Percentiles rank a stretch among this genome's conserved stretches.
Evolutionary conservation across 2,888 invertebrate genomes (phyloP).

Genomic region (Suillia variegata): DNA sequence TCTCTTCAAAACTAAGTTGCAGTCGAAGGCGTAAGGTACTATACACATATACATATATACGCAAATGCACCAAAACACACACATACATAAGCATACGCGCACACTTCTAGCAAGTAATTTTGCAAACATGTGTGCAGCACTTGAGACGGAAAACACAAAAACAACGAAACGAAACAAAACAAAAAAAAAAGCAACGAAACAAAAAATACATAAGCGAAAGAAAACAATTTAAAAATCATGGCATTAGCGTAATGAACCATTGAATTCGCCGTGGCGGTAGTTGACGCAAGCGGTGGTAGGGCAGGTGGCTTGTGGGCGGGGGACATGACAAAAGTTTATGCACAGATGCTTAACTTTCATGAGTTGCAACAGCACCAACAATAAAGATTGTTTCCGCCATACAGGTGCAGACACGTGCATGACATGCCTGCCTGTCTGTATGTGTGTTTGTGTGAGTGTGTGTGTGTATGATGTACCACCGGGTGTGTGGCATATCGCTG

Average conservation of each 20-base stretch:
- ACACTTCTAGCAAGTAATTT: background rate
- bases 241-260: constrained; percentile 61
- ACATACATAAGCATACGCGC: too few species aligned
- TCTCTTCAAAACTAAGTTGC: too few species aligned
- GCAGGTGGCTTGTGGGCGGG: constrained; percentile 21
- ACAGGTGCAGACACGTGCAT: constrained; percentile 23
- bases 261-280: constrained; percentile 37
- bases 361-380: constrained; percentile 15
- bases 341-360: constrained; percentile 49
- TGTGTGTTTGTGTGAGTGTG: constrained; percentile 28
- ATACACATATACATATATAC: too few species aligned
- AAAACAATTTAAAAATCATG: constrained; percentile 55
- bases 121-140: background rate
- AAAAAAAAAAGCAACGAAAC: background rate
- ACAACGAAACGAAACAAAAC: background rate
- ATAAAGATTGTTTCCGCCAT: background rate
- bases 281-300: background rate
- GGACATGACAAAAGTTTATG: constrained; percentile 18
- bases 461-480: background rate
- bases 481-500: constrained; percentile 12
- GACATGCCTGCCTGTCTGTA: constrained; percentile 18
- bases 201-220: background rate
- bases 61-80: too few species aligned
- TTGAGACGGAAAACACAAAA: too few species aligned
- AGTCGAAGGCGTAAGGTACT: too few species aligned